Percentiles rank a stretch among this genome's conserved stretches.
Conservation (phyloP, 2,888 invertebrate species). For the Drosophila antonietae region DNA sequence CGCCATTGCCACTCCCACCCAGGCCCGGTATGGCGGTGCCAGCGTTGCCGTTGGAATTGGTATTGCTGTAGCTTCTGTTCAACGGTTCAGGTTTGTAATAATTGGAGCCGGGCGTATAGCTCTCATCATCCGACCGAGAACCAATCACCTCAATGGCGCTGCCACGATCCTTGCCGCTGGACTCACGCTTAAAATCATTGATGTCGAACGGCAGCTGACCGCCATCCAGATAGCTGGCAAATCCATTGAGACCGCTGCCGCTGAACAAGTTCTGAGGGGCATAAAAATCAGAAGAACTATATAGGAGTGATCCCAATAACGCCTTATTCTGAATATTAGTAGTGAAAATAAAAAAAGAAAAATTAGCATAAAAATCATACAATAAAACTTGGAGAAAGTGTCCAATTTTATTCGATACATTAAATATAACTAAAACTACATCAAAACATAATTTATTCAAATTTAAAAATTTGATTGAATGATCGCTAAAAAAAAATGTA, state of each 20-base stretch:
- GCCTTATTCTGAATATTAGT: constrained; percentile 19
- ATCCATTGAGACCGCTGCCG: constrained; percentile 85
- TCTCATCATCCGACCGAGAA: constrained; percentile 86
- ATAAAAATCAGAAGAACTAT: constrained; percentile 22
- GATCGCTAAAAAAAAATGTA: background rate
- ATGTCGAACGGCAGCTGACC: constrained; percentile 87
- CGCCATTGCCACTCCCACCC: constrained; percentile 33
- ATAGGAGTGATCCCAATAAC: constrained; percentile 19
- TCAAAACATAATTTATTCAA: background rate
- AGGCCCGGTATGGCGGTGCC: constrained; percentile 57
- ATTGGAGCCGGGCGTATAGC: constrained; percentile 84
- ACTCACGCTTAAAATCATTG: constrained; percentile 84
- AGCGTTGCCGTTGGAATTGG: constrained; percentile 46
- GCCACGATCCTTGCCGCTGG: constrained; percentile 57
- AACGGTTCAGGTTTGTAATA: constrained; percentile 85
- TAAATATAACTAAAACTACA: background rate
- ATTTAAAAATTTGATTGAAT: background rate
- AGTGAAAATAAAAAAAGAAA: background rate
- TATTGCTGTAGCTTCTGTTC: constrained; percentile 54
- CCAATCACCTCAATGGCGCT: constrained; percentile 86
- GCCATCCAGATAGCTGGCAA: constrained; percentile 87
- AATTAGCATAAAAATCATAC: constrained; percentile 1
- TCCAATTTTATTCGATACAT: constrained; percentile 16
- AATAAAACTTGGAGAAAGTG: constrained; percentile 7
- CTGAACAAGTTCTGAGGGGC: constrained; percentile 79